Evolutionary conservation across 53 echinoderm and acorn worm species (phyloP), one percentile per base, ranked within the genome.

Genomic region (Actinopyga echinites): DNA sequence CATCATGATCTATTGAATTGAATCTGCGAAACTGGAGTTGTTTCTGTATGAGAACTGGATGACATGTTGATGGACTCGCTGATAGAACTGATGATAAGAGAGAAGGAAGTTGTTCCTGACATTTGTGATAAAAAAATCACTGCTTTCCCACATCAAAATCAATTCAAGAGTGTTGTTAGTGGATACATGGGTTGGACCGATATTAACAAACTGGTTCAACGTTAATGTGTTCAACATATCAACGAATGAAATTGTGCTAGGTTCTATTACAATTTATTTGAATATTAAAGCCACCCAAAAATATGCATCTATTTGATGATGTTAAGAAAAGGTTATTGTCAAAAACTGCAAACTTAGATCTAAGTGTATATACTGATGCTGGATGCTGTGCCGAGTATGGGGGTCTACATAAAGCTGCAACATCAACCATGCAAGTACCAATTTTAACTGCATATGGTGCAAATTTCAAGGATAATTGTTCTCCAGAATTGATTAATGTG

Each of bases 11-110:
- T 8, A 77, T 77, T 20, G 78, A 53, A 9, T 77, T 77, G 10
- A 77, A 22, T 24, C 28, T 77, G 54, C 78, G 78, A 35, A 77
- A 77, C 54, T 77, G 54, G 10, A 77, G 12, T 77, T 77, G 78
- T 77, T 77, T 77, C 30, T 35, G 78, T 25, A 55, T 56, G 26
- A 77, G 31, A 25, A 29, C 29, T 23, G 78, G 78, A 24, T 56
- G 78, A 77, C 24, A 77, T 13, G 78, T 77, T 8, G 78, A 77
- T 8, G 55, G 78, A 30, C 30, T 56, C 7, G 78, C 78, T 15
- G 35, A 55, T 13, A 56, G 24, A 79, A 79, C 17, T 31, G 6
- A 49, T 79, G 59, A 29, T 56, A 32, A 8, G 57, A 79, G 15
- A 79, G 30, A 56, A 19, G 29, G 34, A 79, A 79, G 20, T 79